These are phyloP conservation scores for Phalacrocorax pelagicus DNA, from an alignment of 2,113 vertebrate species.

Conservation along the genomic window DNA sequence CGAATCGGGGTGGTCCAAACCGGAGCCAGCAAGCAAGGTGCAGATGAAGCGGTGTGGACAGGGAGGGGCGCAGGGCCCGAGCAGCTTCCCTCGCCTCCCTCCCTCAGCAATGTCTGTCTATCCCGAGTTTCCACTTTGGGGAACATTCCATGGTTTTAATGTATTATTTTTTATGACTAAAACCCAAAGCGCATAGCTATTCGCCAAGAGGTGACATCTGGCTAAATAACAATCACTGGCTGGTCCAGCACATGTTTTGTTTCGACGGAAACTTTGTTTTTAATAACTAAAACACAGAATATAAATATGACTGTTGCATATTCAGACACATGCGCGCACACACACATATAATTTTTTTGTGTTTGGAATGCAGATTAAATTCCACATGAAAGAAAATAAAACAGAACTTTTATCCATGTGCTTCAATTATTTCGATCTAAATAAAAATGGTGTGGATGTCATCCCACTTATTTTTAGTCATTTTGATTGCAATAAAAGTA, in stretches of 20 bases:
- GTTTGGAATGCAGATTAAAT: not conserved
- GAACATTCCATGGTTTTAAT: not conserved
- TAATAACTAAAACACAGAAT: not conserved
- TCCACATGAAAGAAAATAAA: constrained; percentile 3
- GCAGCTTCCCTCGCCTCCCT: not conserved
- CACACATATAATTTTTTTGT: not conserved
- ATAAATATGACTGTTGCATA: not conserved
- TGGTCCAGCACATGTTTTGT: constrained; percentile 20
- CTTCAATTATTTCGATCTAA: not conserved
- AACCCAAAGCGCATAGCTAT: not conserved
- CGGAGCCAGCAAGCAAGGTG: not conserved
- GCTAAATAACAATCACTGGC: constrained; percentile 10
- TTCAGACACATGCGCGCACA: not conserved
- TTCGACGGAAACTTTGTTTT: constrained; percentile 14
- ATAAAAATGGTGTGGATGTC: not conserved
- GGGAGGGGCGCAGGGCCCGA: not conserved
- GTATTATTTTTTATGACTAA: not conserved
- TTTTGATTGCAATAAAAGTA: not conserved
- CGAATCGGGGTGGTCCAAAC: not conserved
- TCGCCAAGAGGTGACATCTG: constrained; percentile 45
- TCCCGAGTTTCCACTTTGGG: constrained; percentile 9
- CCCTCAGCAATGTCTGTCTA: not conserved
- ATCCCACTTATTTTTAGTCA: not conserved
- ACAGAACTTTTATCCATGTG: not conserved
- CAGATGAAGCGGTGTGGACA: not conserved